Evolutionary conservation across 1,140 invertebrate species (phyloP).

Genomic region (Lasaia peninsularis): DNA sequence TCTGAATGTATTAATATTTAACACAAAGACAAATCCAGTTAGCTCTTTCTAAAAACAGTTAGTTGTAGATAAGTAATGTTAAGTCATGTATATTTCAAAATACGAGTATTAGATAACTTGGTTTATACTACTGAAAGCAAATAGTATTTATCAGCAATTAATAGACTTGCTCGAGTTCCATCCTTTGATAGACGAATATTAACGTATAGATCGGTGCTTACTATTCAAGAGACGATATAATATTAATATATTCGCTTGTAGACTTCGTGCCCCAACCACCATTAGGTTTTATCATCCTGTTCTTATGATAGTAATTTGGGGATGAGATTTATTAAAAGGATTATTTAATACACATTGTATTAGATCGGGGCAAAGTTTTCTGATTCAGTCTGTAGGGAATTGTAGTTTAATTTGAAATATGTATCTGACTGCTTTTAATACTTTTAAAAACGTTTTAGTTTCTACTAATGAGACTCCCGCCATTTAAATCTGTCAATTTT

Average conservation of each 20-base stretch:
- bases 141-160: neutral
- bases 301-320: neutral
- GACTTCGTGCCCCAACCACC: neutral
- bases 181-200: slow-evolving; percentile 6
- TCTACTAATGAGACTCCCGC: too few relatives aligned
- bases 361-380: too few relatives aligned
- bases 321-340: neutral
- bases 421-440: neutral
- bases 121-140: neutral
- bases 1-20: too few relatives aligned
- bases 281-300: slow-evolving; percentile 5
- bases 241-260: slow-evolving; percentile 15
- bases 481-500: too few relatives aligned
- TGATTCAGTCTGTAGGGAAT: too few relatives aligned
- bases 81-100: neutral
- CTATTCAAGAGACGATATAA: slow-evolving; percentile 14
- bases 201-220: slow-evolving; percentile 7
- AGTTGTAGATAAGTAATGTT: too few relatives aligned
- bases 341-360: too few relatives aligned
- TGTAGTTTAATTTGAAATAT: too few relatives aligned
- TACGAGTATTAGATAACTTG: neutral
- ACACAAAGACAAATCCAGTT: too few relatives aligned
- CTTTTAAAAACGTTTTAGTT: too few relatives aligned
- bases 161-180: neutral
- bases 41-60: too few relatives aligned